A percentile compares a stretch with the other conserved stretches of the same genome.
Evolutionary conservation across 2,113 vertebrate genomes (phyloP).

Genomic region (Xiphophorus couchianus): DNA sequence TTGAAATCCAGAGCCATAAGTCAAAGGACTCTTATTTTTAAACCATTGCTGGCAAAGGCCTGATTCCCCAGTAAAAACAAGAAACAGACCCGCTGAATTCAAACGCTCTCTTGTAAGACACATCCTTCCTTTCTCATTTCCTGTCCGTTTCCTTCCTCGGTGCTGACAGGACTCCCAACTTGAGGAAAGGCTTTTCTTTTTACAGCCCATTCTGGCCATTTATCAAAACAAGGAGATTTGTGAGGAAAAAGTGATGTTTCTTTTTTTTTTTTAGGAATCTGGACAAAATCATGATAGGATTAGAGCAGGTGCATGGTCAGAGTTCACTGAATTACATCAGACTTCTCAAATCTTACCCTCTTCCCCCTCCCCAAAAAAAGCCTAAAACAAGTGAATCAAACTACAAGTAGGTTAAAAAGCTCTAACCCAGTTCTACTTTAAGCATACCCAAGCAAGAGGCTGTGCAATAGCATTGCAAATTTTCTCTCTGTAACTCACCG

Average conservation of each 20-base stretch:
- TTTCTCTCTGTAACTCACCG: conserved; percentile 10
- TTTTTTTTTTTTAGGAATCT: not conserved
- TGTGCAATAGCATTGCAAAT: conserved; percentile 8
- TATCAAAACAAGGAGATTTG: not conserved
- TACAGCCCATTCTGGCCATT: not conserved
- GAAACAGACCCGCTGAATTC: conserved; percentile 40
- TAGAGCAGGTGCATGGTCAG: not conserved
- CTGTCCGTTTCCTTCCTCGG: conserved; percentile 56
- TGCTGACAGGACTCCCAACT: conserved; percentile 45
- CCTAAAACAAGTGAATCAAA: not conserved
- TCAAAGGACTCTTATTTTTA: conserved; percentile 66
- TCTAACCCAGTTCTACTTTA: not conserved
- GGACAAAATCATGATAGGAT: not conserved
- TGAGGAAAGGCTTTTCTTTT: conserved; percentile 41
- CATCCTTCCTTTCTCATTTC: conserved; percentile 67
- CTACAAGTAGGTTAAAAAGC: conserved; percentile 2
- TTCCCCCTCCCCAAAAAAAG: not conserved
- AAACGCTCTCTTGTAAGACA: conserved; percentile 52
- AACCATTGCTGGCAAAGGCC: conserved; percentile 35
- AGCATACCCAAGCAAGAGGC: conserved; percentile 14
- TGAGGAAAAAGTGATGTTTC: not conserved
- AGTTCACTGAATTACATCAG: not conserved
- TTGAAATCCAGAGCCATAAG: conserved; percentile 55
- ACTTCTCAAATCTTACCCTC: conserved; percentile 10
- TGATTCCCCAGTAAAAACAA: conserved; percentile 54